phyloP scores from a whole-genome alignment of 1,140 invertebrate genomes.

The Drosophila auraria region DNA sequence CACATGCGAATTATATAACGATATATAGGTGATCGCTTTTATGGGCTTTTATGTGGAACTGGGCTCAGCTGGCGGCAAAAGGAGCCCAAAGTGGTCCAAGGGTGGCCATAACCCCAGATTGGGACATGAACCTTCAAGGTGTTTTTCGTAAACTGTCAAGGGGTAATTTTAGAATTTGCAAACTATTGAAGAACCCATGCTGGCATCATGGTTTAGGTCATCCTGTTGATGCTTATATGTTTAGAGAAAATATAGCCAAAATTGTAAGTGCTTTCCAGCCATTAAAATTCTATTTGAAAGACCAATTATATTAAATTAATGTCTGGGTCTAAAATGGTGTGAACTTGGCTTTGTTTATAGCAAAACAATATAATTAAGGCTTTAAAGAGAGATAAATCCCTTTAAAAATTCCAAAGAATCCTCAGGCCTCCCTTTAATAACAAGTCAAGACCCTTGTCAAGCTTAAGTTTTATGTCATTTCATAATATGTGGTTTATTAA shows the following conservation, averaged over 20 bases:
- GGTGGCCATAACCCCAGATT: not conserved
- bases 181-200: too few species aligned
- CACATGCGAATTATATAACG: slow-evolving; percentile 48
- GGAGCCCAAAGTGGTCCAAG: slow-evolving; percentile 30
- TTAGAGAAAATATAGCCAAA: not conserved
- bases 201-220: not conserved
- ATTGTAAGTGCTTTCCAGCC: not conserved
- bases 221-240: not conserved
- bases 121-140: not conserved
- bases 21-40: slow-evolving; percentile 24
- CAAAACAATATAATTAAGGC: not conserved
- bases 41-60: slow-evolving; percentile 9
- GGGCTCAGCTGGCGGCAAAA: slow-evolving; percentile 34
- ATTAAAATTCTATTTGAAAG: not conserved
- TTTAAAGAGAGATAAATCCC: too few species aligned
- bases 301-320: slow-evolving; percentile 3
- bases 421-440: too few species aligned
- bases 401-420: too few species aligned
- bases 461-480: slow-evolving; percentile 67
- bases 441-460: too few species aligned
- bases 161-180: not conserved
- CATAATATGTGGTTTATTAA: slow-evolving; percentile 83
- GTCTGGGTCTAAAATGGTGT: not conserved
- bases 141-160: not conserved
- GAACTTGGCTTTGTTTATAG: not conserved